A percentile compares a stretch with the other conserved stretches of the same genome.
Conservation (phyloP, 2,797 vertebrate genomes). For the Tragopan temminckii region DNA sequence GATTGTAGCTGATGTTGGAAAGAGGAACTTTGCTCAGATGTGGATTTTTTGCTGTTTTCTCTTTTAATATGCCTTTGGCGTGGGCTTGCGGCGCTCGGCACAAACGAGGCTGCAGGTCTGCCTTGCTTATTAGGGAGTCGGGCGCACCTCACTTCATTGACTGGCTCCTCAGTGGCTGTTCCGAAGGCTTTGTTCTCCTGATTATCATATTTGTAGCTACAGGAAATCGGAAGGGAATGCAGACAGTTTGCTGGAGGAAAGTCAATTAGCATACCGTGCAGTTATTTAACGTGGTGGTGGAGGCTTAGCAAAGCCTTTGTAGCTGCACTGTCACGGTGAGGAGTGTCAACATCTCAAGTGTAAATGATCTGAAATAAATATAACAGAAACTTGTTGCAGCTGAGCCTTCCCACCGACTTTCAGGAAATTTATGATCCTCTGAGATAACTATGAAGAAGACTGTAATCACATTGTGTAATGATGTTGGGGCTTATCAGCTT, state of each 20-base stretch:
- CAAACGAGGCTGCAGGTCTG: not conserved
- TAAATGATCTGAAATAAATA: not conserved
- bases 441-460: not conserved
- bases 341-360: slow-evolving; percentile 24
- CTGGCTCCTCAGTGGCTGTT: slow-evolving; percentile 5
- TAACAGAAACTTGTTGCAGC: not conserved
- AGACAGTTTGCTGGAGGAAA: slow-evolving; percentile 58
- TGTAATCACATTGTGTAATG: not conserved
- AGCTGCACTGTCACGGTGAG: slow-evolving; percentile 46
- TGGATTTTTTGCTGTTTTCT: not conserved
- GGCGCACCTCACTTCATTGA: not conserved
- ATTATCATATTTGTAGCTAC: slow-evolving; percentile 70
- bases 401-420: not conserved
- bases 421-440: not conserved
- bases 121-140: not conserved
- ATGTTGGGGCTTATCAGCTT: not conserved
- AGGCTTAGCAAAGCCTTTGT: slow-evolving; percentile 32
- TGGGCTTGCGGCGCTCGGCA: not conserved
- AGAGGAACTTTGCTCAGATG: not conserved
- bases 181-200: slow-evolving; percentile 74
- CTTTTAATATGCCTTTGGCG: not conserved
- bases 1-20: not conserved
- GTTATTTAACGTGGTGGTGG: slow-evolving; percentile 23
- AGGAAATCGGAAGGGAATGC: slow-evolving; percentile 70
- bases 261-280: slow-evolving; percentile 59